Percentiles rank a stretch among this genome's conserved stretches.
phyloP scores from a whole-genome alignment of 2,797 vertebrate species.

The Lagorchestes hirsutus region DNA sequence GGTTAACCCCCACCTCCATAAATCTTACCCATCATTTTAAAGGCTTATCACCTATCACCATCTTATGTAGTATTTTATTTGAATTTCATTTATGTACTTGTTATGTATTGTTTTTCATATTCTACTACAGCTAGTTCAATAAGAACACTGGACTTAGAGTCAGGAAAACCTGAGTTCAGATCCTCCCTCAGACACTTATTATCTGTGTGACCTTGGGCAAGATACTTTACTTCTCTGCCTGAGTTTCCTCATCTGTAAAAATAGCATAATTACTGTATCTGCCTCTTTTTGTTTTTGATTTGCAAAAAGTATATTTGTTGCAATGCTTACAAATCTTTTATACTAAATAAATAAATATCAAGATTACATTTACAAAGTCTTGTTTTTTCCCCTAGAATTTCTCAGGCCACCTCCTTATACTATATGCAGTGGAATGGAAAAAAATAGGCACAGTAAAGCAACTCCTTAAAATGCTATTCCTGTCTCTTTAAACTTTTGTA shows the following conservation, averaged over 20 bases:
- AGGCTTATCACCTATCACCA: no score
- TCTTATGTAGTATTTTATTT: no score
- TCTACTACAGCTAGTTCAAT: no score
- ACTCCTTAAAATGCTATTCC: conserved; percentile 78
- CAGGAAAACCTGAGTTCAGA: not conserved
- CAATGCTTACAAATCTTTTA: conserved; percentile 90
- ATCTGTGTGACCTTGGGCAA: not conserved
- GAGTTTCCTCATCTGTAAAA: not conserved
- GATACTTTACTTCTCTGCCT: not conserved
- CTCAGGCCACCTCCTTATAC: conserved; percentile 79
- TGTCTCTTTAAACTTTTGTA: not conserved
- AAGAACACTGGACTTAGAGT: no score
- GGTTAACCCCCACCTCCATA: no score
- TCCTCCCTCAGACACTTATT: not conserved
- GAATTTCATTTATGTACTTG: no score
- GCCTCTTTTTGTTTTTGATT: conserved; percentile 55
- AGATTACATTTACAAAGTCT: conserved; percentile 90
- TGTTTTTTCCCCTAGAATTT: conserved; percentile 88
- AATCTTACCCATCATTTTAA: no score
- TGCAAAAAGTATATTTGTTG: conserved; percentile 98
- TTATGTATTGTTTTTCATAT: no score
- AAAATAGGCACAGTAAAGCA: conserved; percentile 74
- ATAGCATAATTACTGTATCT: not conserved
- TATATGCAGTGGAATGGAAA: conserved; percentile 74
- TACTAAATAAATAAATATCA: conserved; percentile 93